Conservation (phyloP, 2,113 vertebrate genomes). For the Sprattus sprattus region DNA sequence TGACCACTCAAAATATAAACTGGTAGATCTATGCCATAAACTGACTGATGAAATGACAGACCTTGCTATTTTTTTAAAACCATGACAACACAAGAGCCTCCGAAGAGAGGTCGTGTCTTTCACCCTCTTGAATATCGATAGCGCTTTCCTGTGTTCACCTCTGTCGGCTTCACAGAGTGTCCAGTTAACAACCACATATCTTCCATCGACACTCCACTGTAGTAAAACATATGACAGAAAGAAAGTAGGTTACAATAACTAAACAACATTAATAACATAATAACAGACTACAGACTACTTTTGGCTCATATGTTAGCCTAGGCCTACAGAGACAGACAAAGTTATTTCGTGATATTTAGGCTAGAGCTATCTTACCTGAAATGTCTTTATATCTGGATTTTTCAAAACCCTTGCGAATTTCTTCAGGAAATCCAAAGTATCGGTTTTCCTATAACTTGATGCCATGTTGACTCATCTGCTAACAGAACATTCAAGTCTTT, state of each 20-base stretch:
- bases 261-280: too few species aligned
- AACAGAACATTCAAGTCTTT: not conserved
- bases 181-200: slow-evolving; percentile 30
- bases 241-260: not conserved
- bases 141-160: not conserved
- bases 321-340: too few species aligned
- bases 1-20: not conserved
- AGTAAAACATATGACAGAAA: not conserved
- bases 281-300: too few species aligned
- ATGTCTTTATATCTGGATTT: slow-evolving; percentile 19
- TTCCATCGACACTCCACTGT: slow-evolving; percentile 42
- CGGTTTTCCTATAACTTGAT: not conserved
- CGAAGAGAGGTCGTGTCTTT: slow-evolving; percentile 29
- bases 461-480: not conserved
- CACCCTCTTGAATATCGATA: slow-evolving; percentile 27
- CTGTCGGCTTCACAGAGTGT: slow-evolving; percentile 31
- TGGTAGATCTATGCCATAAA: not conserved
- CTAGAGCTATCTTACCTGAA: slow-evolving; percentile 21
- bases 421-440: not conserved
- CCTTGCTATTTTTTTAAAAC: slow-evolving; percentile 37
- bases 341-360: too few species aligned
- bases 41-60: not conserved
- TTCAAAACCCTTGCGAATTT: slow-evolving; percentile 25
- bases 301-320: too few species aligned
- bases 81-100: slow-evolving; percentile 25